Evolutionary conservation across 2,113 vertebrate genomes (phyloP), one percentile per base, ranked within the genome.

Genomic region (Phylloscopus whistleri): DNA sequence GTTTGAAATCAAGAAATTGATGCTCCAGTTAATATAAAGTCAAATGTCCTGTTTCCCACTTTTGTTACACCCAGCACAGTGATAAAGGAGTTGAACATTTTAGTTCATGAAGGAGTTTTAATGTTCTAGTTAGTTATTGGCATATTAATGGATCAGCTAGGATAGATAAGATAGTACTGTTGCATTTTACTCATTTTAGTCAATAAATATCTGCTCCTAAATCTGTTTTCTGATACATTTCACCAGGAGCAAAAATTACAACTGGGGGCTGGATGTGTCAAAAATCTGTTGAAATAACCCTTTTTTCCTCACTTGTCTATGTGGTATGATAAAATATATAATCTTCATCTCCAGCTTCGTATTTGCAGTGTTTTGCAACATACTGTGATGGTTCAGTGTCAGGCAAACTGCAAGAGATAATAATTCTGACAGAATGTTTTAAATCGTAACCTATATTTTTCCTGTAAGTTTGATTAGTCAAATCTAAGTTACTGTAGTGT

Each of bases 351-450:
- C 84, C 53, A 87, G 43, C 9, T 76, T 91, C 83, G 30, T 41
- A 41, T 59, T 84, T 92, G 68, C 63, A 78, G 53, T 94, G 63
- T 83, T 94, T 94, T 94, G 75, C 76, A 82, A 22, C 41, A 27
- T 90, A 64, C 31, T 58, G 39, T 95, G 90, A 84, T 96, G 82
- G 94, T 95, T 91, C 80, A 91, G 75, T 30, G 66, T 97, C 95
- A 96, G 82, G 81, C 24, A 90, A 76, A 39, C 59, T 77, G 37
- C 46, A 95, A 86, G 94, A 95, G 70, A 44, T 77, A 93, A 60
- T 87, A 53, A n/a, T 89, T 95, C 35, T 96, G 96, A 68, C 51
- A 84, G 49, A 97, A 67, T 90, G 55, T 93, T 97, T 93, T 95
- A 95, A 92, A 80, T 96, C 59, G 85, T 92, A 90, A 89, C 44